These are phyloP conservation scores for Apolygus lucorum DNA, from an alignment of 1,140 invertebrate species.

Conservation along the genomic window DNA sequence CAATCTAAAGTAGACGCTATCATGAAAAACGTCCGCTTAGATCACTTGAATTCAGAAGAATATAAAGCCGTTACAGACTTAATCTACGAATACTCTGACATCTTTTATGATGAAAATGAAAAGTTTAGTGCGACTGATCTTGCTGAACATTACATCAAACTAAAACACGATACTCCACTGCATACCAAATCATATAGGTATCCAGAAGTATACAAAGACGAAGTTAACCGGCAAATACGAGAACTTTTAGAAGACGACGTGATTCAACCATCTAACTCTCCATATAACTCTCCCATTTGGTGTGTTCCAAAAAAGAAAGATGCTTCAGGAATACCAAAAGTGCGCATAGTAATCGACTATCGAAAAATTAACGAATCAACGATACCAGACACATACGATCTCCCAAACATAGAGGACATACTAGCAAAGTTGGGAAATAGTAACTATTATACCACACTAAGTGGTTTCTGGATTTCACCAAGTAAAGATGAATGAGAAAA, in stretches of 20 bases:
- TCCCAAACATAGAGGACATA: slow-evolving; percentile 17
- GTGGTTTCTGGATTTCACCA: slow-evolving; percentile 37
- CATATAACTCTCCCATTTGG: slow-evolving; percentile 28
- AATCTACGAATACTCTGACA: not conserved
- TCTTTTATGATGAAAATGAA: slow-evolving; percentile 8
- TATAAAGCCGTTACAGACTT: not conserved
- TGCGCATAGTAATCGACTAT: slow-evolving; percentile 33
- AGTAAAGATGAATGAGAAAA: slow-evolving; percentile 27
- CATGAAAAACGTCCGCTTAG: not conserved
- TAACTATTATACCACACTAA: slow-evolving; percentile 31
- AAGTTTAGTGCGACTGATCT: not conserved
- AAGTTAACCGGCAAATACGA: slow-evolving; percentile 37
- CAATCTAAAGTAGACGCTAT: not conserved
- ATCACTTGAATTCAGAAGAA: slow-evolving; percentile 5
- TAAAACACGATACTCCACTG: slow-evolving; percentile 29
- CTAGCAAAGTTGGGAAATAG: slow-evolving; percentile 12
- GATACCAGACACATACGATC: slow-evolving; percentile 13
- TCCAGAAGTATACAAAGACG: slow-evolving; percentile 36
- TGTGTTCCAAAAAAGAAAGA: slow-evolving; percentile 32
- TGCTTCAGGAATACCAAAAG: slow-evolving; percentile 30
- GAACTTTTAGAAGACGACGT: slow-evolving; percentile 28
- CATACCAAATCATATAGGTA: slow-evolving; percentile 37
- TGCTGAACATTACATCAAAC: slow-evolving; percentile 36
- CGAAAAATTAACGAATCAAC: slow-evolving; percentile 32
- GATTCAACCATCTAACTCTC: slow-evolving; percentile 25